Conservation (phyloP, 1,140 invertebrate species). For the Galleria mellonella region DNA sequence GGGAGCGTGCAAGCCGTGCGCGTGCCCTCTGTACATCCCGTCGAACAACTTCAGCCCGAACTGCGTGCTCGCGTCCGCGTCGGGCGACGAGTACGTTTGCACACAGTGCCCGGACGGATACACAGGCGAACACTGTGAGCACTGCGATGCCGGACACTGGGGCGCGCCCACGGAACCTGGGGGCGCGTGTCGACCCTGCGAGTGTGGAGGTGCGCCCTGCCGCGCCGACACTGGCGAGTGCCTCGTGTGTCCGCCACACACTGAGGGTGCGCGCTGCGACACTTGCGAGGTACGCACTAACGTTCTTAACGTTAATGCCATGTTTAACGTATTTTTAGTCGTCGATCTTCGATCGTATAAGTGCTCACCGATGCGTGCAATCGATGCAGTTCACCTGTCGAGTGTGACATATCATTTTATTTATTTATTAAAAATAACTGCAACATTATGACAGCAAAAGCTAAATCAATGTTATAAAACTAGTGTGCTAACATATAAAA, state of each 20-base stretch:
- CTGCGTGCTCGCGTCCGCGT: conserved; percentile 81
- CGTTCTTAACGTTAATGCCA: neutral
- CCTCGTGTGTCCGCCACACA: conserved; percentile 82
- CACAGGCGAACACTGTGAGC: conserved; percentile 93
- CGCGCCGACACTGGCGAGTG: conserved; percentile 86
- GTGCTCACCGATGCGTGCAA: no score
- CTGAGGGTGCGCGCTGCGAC: conserved; percentile 53
- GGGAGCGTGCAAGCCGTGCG: conserved; percentile 89
- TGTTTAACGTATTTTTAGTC: no score
- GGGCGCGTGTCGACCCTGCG: conserved; percentile 84
- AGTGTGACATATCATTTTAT: no score
- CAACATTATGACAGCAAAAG: no score
- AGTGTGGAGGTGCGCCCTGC: conserved; percentile 88
- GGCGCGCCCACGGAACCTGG: conserved; percentile 86
- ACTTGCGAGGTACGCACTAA: conserved; percentile 39
- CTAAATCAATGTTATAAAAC: no score
- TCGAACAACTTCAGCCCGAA: conserved; percentile 93
- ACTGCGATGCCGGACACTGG: conserved; percentile 91
- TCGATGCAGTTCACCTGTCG: no score
- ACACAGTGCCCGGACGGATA: conserved; percentile 93
- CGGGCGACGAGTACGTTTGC: conserved; percentile 84
- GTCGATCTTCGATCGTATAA: no score
- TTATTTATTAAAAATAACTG: no score
- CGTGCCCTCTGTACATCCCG: conserved; percentile 85
- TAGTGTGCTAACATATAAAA: no score